phyloP scores from a whole-genome alignment of 2,797 vertebrate genomes.

The Urophycis tenuis region DNA sequence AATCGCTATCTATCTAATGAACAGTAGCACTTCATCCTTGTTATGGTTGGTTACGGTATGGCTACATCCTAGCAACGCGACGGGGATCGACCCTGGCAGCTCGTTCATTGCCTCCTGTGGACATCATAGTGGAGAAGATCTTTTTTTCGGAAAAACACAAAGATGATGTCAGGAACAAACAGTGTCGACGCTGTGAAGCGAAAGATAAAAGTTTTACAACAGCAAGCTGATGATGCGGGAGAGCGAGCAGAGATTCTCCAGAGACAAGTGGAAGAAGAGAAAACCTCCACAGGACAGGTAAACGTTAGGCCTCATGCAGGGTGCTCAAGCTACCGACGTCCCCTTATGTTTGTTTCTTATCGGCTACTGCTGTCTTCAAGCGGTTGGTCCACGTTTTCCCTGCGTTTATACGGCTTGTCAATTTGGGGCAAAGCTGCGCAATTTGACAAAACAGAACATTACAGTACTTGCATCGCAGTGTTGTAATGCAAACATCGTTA shows the following conservation, averaged over 20 bases:
- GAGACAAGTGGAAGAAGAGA: constrained; percentile 82
- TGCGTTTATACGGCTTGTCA: not conserved
- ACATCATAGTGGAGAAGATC: not conserved
- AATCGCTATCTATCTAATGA: too few relatives aligned
- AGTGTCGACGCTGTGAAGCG: constrained; percentile 90
- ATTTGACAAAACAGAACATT: not conserved
- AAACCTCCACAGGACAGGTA: constrained; percentile 74
- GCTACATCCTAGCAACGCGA: not conserved
- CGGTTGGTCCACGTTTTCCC: not conserved
- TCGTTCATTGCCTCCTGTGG: not conserved
- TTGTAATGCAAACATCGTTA: not conserved
- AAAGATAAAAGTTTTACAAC: constrained; percentile 90
- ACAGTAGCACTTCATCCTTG: not conserved
- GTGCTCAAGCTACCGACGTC: not conserved
- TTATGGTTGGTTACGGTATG: not conserved
- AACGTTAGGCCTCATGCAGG: constrained; percentile 49
- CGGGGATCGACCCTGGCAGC: too few relatives aligned
- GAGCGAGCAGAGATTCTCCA: constrained; percentile 80
- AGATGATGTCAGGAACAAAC: constrained; percentile 80
- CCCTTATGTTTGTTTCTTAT: too few relatives aligned
- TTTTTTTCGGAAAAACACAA: constrained; percentile 24
- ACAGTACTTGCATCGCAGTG: not conserved
- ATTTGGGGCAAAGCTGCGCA: not conserved
- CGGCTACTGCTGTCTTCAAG: too few relatives aligned
- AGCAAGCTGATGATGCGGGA: constrained; percentile 86